Evolutionary conservation across 2,113 vertebrate genomes (phyloP).

Genomic region (Odocoileus hemionus): DNA sequence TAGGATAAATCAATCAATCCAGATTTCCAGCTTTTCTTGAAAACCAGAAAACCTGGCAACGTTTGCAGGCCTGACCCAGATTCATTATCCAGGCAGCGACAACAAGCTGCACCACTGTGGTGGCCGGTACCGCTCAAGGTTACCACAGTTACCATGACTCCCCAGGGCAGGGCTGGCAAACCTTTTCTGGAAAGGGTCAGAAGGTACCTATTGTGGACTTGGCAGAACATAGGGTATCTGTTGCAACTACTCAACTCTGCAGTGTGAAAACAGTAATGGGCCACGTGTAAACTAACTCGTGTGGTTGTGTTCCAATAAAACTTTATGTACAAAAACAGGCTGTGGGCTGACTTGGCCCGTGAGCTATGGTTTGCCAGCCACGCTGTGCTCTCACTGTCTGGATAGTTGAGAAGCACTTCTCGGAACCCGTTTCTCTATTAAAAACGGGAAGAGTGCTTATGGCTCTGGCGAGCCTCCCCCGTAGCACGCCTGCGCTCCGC

Average conservation of each 20-base stretch:
- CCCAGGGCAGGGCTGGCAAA: neutral
- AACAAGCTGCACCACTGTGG: neutral
- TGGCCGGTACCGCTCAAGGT: neutral
- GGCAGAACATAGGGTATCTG: neutral
- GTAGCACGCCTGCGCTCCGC: neutral
- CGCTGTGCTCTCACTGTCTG: neutral
- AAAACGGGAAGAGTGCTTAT: neutral
- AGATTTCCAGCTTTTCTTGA: constrained; percentile 15
- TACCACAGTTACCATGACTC: neutral
- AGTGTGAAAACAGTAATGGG: neutral
- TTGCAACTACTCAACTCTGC: neutral
- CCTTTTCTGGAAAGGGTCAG: neutral
- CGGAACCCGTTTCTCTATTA: neutral
- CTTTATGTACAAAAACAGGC: neutral
- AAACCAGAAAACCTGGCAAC: neutral
- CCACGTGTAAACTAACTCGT: neutral
- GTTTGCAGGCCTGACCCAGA: neutral
- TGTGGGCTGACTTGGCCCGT: neutral
- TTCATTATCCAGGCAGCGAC: neutral
- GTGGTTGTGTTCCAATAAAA: neutral
- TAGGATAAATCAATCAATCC: neutral
- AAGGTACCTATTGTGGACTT: neutral
- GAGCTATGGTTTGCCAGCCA: too few relatives aligned
- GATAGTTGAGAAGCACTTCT: neutral
- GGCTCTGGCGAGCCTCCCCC: neutral